Base-by-base conservation (phyloP, 2,888 invertebrate species). In the Mythimna vitellina region DNA sequence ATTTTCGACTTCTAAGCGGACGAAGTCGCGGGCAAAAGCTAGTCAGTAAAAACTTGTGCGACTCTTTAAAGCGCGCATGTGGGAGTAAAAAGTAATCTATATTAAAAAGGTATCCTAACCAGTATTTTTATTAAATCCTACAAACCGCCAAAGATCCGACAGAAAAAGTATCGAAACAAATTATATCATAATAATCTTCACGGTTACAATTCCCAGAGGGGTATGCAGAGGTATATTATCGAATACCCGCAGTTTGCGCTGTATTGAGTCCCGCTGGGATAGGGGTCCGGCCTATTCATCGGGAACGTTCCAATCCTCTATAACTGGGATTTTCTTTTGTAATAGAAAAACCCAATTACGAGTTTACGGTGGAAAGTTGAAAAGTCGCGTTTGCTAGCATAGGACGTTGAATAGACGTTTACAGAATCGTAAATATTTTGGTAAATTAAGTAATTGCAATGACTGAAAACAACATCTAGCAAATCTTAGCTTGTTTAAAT, bases 301-400 rank as follows among this genome's bases (percentile, higher is more conserved):
- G 78, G 51, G 69, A 82, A 81, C 65, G 65, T 65, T 78, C 64
- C 82, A 73, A 70, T 65, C 69, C 78, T 58, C 63, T 54, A 73
- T 73, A 78, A 78, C 82, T 49, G 64, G 68, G 66, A 65, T 80
- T 82, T 82, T 70, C 82, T 78, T 82, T 80, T 81, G 80, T 80
- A 80, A 80, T 78, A 80, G 73, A 65, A 80, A 81, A 78, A 81
- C 80, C 78, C 80, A 82, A 80, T 80, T 80, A 78, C 65, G 63
- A n/a, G 49, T 58, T 81, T 61, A 81, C 51, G 69, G 42, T 57
- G 1, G 25, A 51, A 72, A 69, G 60, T 78, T 72, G 68, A 81
- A 69, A 80, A 72, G 68, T 81, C 66, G 22, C 57, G 66, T 67
- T 64, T 72, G 25, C 42, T 54, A 62, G 20, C 25, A 25, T 49